These are phyloP conservation scores for Drosophila mojavensis DNA, from an alignment of 1,140 invertebrate genomes.

Conservation along the genomic window DNA sequence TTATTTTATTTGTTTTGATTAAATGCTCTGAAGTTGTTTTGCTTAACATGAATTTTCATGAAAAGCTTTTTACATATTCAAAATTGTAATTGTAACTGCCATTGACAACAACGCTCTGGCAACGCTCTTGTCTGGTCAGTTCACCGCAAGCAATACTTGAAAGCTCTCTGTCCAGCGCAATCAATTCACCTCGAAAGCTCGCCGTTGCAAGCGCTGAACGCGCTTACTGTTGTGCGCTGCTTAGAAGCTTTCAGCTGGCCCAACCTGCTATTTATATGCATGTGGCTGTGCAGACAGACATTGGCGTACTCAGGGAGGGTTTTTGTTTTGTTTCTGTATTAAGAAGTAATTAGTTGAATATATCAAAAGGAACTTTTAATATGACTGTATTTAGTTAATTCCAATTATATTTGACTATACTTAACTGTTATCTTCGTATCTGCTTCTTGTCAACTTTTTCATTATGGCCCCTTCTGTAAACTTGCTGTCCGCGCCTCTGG, in stretches of 20 bases:
- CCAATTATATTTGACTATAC: no score
- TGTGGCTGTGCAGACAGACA: constrained; percentile 25
- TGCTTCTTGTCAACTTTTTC: not conserved
- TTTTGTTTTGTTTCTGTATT: not conserved
- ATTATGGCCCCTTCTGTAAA: not conserved
- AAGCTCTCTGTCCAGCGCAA: constrained; percentile 21
- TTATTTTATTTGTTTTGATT: constrained; percentile 8
- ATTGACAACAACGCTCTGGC: constrained; percentile 21
- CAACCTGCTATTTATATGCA: constrained; percentile 47
- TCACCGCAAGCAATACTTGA: constrained; percentile 10
- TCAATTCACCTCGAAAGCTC: constrained; percentile 27
- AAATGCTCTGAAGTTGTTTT: not conserved
- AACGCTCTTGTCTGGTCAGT: constrained; percentile 7
- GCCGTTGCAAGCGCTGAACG: not conserved
- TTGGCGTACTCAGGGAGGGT: constrained; percentile 6
- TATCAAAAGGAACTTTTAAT: no score
- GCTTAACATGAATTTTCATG: not conserved
- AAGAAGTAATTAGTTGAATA: not conserved
- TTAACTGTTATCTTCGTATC: not conserved
- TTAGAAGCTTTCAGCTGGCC: constrained; percentile 56
- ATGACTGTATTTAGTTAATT: no score
- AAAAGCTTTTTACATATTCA: constrained; percentile 6
- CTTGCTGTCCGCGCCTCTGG: constrained; percentile 9
- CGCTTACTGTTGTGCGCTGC: constrained; percentile 21
- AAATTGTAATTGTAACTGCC: not conserved